Percentiles rank a stretch among this genome's conserved stretches.
Evolutionary conservation across 2,888 invertebrate genomes (phyloP).

Genomic region (Mythimna impura): DNA sequence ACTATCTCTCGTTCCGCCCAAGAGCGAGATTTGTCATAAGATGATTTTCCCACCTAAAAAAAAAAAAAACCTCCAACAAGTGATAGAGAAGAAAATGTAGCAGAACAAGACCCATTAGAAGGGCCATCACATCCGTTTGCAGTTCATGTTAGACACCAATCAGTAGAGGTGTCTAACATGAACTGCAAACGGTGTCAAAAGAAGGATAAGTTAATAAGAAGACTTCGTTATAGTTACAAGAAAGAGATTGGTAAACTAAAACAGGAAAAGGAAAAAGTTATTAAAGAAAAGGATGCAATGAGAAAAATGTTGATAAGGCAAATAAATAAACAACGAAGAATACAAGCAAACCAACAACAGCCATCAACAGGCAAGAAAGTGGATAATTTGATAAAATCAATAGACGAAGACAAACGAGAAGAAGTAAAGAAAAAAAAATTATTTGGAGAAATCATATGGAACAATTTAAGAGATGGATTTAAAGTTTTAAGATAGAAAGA

Average conservation of each 20-base stretch:
- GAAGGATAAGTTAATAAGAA: conserved; percentile 24
- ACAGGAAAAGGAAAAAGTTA: conserved; percentile 32
- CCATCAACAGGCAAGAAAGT: conserved; percentile 35
- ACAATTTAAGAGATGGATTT: conserved; percentile 39
- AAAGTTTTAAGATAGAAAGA: conserved; percentile 37
- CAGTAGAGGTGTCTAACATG: background rate
- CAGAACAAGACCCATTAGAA: conserved; percentile 17
- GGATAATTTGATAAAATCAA: conserved; percentile 40
- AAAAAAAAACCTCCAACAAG: no score
- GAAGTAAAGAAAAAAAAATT: conserved; percentile 44
- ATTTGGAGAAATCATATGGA: conserved; percentile 42
- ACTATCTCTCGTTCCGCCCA: no score
- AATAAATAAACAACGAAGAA: conserved; percentile 32
- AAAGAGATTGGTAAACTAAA: conserved; percentile 35
- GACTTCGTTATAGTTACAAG: conserved; percentile 26
- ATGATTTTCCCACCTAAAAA: no score
- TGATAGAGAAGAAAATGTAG: conserved; percentile 31
- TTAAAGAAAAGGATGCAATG: conserved; percentile 22
- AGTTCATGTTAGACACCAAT: no score
- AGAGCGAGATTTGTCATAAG: no score
- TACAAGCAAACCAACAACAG: conserved; percentile 25
- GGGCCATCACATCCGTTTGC: conserved; percentile 8
- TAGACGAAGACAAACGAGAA: conserved; percentile 39
- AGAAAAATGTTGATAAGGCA: conserved; percentile 28
- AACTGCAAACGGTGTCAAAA: conserved; percentile 1